These are phyloP conservation scores for Tetragonula clypearis DNA, from an alignment of 1,140 invertebrate species.

Conservation along the genomic window DNA sequence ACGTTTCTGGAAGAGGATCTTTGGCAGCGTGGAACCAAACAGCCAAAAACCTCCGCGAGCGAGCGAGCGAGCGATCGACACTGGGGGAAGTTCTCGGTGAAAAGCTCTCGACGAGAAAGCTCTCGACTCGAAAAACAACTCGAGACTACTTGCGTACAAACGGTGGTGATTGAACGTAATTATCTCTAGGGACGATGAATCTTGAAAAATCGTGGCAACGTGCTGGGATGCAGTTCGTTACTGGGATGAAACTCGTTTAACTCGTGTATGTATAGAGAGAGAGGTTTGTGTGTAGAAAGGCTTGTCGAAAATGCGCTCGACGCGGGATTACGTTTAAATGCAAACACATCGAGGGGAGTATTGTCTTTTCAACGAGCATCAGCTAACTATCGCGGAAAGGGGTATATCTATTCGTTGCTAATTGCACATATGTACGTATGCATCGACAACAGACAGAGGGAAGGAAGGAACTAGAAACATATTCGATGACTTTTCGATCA, in stretches of 20 bases:
- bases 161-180: not conserved
- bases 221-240: not conserved
- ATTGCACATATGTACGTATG: not conserved
- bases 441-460: not conserved
- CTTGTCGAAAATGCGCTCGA: not conserved
- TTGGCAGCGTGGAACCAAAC: too few species aligned
- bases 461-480: conserved; percentile 19
- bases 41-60: not conserved
- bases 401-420: not conserved
- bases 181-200: not conserved
- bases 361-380: not conserved
- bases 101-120: not conserved
- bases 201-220: not conserved
- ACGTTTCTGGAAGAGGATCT: not conserved
- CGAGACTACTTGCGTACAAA: not conserved
- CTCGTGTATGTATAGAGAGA: too few species aligned
- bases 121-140: not conserved
- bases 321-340: not conserved
- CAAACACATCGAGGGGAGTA: not conserved
- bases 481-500: conserved; percentile 28
- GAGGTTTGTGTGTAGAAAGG: not conserved
- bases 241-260: too few species aligned
- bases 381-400: not conserved
- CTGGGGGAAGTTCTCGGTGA: not conserved
- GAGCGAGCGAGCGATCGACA: not conserved